These are phyloP conservation scores for Yponomeuta evonymella DNA, from an alignment of 2,888 invertebrate species.

Conservation along the genomic window DNA sequence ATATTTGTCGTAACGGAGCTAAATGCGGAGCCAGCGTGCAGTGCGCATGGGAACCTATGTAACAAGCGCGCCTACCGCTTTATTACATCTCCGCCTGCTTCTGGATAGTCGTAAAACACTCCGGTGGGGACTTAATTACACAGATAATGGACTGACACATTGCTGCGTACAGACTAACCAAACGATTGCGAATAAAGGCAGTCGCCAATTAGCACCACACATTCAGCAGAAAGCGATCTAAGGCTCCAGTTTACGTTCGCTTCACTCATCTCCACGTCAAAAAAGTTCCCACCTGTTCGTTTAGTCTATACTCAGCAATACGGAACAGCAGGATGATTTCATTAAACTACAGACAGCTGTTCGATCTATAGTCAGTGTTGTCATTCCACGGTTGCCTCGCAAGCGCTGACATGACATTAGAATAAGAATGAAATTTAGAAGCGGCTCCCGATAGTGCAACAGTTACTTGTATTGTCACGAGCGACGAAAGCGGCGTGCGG, in stretches of 20 bases:
- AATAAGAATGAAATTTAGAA: conserved; percentile 11
- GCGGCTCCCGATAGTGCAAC: conserved; percentile 15
- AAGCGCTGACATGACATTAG: conserved; percentile 25
- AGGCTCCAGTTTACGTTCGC: too few relatives aligned
- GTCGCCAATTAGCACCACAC: too few relatives aligned
- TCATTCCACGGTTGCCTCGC: conserved; percentile 41
- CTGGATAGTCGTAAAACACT: conserved; percentile 40
- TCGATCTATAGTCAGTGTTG: conserved; percentile 25
- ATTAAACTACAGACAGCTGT: conserved; percentile 33
- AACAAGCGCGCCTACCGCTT: conserved; percentile 30
- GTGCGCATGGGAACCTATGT: conserved; percentile 52
- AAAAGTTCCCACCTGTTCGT: too few relatives aligned
- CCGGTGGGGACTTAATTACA: conserved; percentile 51
- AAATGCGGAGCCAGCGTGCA: conserved; percentile 44
- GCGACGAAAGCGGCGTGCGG: conserved; percentile 46
- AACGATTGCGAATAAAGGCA: too few relatives aligned
- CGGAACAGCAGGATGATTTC: conserved; percentile 31
- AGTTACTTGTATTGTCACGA: conserved; percentile 42
- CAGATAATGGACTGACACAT: conserved; percentile 36
- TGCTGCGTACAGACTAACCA: too few relatives aligned
- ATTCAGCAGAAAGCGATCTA: too few relatives aligned
- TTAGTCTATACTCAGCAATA: conserved; percentile 15
- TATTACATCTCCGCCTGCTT: conserved; percentile 33
- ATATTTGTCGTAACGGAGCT: conserved; percentile 64
- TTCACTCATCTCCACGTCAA: too few relatives aligned